Evolutionary conservation across 2,113 vertebrate genomes (phyloP).

Genomic region (Tragelaphus imberbis): DNA sequence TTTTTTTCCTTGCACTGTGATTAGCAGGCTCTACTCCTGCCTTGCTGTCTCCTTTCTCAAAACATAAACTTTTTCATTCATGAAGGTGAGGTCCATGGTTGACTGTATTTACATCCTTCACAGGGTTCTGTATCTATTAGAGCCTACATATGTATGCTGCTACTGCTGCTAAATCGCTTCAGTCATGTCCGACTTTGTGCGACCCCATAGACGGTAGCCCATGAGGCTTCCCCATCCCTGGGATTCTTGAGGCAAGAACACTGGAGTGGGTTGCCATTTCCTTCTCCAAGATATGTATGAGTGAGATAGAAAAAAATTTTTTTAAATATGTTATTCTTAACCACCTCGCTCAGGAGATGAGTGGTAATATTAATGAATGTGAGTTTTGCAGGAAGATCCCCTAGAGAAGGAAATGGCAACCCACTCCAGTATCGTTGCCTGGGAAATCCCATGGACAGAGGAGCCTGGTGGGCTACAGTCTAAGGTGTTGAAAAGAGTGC

Average conservation of each 20-base stretch:
- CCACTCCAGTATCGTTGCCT: background rate
- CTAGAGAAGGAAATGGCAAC: background rate
- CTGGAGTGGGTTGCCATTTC: too few species aligned
- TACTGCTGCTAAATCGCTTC: too few species aligned
- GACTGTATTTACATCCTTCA: fast-evolving
- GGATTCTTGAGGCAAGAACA: too few species aligned
- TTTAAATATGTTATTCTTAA: background rate
- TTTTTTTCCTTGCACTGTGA: too few species aligned
- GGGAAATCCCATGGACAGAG: background rate
- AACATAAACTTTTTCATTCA: background rate
- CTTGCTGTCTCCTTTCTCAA: background rate
- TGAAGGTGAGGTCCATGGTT: background rate
- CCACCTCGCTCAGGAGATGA: fast-evolving
- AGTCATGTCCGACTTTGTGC: too few species aligned
- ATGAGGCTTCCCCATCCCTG: too few species aligned
- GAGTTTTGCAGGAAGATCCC: background rate
- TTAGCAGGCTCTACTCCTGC: background rate
- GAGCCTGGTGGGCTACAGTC: background rate
- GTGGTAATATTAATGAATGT: background rate
- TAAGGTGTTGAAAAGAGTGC: background rate
- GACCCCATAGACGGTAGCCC: too few species aligned
- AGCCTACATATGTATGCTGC: background rate
- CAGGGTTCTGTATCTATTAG: too few species aligned
- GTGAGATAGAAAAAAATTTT: background rate
- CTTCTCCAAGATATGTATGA: background rate